phyloP scores from a whole-genome alignment of 2,888 invertebrate species.

The Laspeyria flexula region DNA sequence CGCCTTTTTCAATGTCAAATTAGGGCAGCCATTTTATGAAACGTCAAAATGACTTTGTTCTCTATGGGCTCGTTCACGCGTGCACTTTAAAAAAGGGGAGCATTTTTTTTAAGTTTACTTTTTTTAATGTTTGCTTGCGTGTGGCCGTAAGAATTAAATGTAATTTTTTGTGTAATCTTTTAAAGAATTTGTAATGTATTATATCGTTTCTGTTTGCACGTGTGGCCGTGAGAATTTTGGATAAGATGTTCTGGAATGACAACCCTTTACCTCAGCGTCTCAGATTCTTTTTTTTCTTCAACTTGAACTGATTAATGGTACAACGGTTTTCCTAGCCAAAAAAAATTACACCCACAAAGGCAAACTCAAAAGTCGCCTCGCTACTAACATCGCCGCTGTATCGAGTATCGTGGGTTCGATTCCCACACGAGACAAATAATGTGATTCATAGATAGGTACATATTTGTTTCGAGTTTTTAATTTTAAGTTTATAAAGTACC shows the following conservation, averaged over 20 bases:
- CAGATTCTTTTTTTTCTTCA: background rate
- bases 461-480: too few species aligned
- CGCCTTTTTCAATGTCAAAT: conserved; percentile 84
- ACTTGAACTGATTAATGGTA: too few species aligned
- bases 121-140: conserved; percentile 36
- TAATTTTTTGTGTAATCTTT: conserved; percentile 30
- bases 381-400: too few species aligned
- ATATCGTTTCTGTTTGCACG: conserved; percentile 46
- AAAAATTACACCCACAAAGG: too few species aligned
- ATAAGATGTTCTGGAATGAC: background rate
- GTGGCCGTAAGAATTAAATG: conserved; percentile 36
- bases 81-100: conserved; percentile 64
- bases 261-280: background rate
- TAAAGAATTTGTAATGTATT: conserved; percentile 38
- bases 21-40: conserved; percentile 76
- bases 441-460: too few species aligned
- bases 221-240: conserved; percentile 39
- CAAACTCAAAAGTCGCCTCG: too few species aligned
- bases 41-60: conserved; percentile 60
- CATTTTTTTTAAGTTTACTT: conserved; percentile 54
- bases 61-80: conserved; percentile 76
- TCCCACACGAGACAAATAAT: too few species aligned
- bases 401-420: too few species aligned
- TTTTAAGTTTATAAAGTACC: too few species aligned
- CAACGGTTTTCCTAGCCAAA: too few species aligned